Percentiles rank a stretch among this genome's conserved stretches.
phyloP scores from a whole-genome alignment of 2,113 vertebrate species.

The Micronycteris hirsuta region DNA sequence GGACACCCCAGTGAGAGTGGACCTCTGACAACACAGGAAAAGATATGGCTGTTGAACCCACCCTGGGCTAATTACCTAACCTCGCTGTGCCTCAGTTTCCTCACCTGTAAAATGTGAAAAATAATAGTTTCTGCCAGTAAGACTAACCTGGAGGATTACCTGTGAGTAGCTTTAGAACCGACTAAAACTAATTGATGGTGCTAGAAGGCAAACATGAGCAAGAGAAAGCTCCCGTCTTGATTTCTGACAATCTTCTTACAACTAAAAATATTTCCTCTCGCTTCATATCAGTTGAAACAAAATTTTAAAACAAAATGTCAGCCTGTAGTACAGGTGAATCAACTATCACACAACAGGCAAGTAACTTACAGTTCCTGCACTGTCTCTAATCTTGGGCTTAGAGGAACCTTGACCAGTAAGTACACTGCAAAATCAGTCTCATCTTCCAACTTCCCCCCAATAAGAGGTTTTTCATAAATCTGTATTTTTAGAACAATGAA shows the following conservation, averaged over 20 bases:
- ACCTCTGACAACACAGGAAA: too few relatives aligned
- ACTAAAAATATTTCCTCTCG: background rate
- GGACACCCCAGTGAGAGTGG: accelerated
- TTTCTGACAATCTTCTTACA: background rate
- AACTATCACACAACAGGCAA: accelerated
- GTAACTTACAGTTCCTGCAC: too few relatives aligned
- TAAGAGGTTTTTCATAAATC: background rate
- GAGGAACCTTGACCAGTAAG: background rate
- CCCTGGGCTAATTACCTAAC: too few relatives aligned
- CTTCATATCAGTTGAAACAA: background rate
- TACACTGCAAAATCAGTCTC: background rate
- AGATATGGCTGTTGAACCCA: accelerated
- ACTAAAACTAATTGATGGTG: background rate
- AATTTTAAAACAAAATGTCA: background rate
- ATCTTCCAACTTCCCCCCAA: background rate
- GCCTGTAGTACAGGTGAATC: background rate
- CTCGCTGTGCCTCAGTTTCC: background rate
- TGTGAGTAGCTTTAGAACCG: background rate
- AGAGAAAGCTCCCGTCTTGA: background rate
- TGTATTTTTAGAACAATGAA: background rate
- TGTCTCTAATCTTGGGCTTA: too few relatives aligned
- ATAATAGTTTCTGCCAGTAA: background rate
- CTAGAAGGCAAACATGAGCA: background rate
- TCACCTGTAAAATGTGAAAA: background rate
- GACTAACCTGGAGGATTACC: background rate